Conservation (phyloP, 1,140 invertebrate genomes). For the Drosophila seguyi region DNA sequence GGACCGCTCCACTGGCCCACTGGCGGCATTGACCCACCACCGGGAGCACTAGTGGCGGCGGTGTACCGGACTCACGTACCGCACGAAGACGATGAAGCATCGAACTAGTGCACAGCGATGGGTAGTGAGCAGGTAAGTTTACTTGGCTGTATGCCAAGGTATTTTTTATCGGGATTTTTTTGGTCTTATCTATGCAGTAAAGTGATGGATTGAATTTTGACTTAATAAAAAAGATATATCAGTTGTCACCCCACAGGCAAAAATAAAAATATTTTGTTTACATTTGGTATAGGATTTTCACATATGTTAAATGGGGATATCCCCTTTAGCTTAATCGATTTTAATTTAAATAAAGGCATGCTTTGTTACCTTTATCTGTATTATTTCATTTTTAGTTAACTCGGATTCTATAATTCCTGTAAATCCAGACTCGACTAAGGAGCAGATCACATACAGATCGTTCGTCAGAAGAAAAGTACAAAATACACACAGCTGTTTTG, state of each 20-base stretch:
- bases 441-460: background rate
- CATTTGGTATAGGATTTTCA: too few species aligned
- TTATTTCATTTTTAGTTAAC: background rate
- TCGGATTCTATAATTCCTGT: background rate
- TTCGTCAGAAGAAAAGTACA: background rate
- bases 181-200: slow-evolving; percentile 8
- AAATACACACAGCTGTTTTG: background rate
- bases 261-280: background rate
- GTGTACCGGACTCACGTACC: slow-evolving; percentile 29
- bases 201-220: slow-evolving; percentile 1
- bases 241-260: background rate
- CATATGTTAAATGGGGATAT: too few species aligned
- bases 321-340: background rate
- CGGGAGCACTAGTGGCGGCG: slow-evolving; percentile 4
- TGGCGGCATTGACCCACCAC: slow-evolving; percentile 46
- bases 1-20: slow-evolving; percentile 45
- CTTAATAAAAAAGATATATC: background rate
- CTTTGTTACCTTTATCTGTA: background rate
- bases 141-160: background rate
- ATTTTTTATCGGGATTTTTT: slow-evolving; percentile 1
- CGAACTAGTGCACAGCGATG: slow-evolving; percentile 8
- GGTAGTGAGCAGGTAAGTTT: slow-evolving; percentile 10
- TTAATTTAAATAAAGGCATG: background rate
- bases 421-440: too few species aligned
- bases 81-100: slow-evolving; percentile 8